Conservation (phyloP, 2,797 vertebrate species). For the Cryptoprocta ferox region DNA sequence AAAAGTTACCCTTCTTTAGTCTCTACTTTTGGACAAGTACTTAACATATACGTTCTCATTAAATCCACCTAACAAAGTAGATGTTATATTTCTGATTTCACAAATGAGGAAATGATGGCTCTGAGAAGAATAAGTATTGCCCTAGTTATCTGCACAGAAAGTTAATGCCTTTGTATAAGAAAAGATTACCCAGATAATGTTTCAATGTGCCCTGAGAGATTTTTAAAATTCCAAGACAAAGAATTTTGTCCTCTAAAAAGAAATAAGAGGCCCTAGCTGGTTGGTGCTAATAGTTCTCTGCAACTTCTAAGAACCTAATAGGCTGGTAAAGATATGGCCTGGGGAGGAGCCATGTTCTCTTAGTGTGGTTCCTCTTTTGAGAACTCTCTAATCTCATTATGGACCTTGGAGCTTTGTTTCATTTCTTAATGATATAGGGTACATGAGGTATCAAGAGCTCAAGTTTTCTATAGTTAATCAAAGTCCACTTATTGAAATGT, state of each 20-base stretch:
- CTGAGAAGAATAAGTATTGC: background rate
- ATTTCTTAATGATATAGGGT: background rate
- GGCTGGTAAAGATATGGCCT: background rate
- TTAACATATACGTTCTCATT: background rate
- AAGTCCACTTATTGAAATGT: background rate
- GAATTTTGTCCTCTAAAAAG: background rate
- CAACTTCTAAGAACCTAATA: background rate
- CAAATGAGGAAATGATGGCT: background rate
- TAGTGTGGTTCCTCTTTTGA: background rate
- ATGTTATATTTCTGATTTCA: background rate
- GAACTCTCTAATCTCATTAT: background rate
- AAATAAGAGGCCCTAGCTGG: background rate
- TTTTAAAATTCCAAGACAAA: background rate
- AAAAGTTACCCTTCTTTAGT: background rate
- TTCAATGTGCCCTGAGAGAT: background rate
- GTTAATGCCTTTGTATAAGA: background rate
- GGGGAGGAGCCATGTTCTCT: background rate
- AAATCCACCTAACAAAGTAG: background rate
- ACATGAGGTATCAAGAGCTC: background rate
- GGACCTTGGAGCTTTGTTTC: background rate
- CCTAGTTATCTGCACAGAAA: background rate
- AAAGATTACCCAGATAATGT: background rate
- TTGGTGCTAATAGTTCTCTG: background rate
- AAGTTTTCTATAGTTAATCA: conserved; percentile 8
- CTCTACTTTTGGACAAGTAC: background rate